Conservation (phyloP, 2,113 vertebrate species). For the Cyanoderma ruficeps region DNA sequence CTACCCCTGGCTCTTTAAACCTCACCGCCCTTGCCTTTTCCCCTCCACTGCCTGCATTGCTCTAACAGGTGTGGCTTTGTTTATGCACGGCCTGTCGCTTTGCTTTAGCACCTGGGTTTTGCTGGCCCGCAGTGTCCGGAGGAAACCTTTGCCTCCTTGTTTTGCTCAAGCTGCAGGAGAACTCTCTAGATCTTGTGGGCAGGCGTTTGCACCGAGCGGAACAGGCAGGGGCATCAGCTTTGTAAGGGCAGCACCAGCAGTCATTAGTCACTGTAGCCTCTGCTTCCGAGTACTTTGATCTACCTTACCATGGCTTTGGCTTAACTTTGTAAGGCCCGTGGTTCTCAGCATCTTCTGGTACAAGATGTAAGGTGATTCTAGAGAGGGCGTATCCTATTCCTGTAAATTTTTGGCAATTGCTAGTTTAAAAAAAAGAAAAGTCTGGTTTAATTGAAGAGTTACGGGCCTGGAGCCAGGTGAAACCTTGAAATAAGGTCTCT, state of each 20-base stretch:
- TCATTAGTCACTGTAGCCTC: not conserved
- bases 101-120: constrained; percentile 3
- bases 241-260: not conserved
- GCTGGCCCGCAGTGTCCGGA: not conserved
- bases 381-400: not conserved
- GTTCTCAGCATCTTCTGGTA: not conserved
- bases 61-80: constrained; percentile 16
- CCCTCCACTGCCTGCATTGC: not conserved
- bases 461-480: accelerated
- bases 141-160: not conserved
- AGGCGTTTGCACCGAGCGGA: accelerated
- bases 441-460: not conserved
- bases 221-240: not conserved
- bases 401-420: not conserved
- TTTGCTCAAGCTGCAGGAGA: not conserved
- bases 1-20: not conserved
- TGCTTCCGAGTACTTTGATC: not conserved
- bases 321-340: not conserved
- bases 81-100: not conserved
- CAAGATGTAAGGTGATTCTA: not conserved
- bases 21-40: not conserved
- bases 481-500: not conserved
- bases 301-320: not conserved
- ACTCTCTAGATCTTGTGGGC: not conserved
- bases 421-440: not conserved